These are phyloP conservation scores for Salvelinus alpinus DNA, from an alignment of 2,113 vertebrate genomes.

Conservation along the genomic window DNA sequence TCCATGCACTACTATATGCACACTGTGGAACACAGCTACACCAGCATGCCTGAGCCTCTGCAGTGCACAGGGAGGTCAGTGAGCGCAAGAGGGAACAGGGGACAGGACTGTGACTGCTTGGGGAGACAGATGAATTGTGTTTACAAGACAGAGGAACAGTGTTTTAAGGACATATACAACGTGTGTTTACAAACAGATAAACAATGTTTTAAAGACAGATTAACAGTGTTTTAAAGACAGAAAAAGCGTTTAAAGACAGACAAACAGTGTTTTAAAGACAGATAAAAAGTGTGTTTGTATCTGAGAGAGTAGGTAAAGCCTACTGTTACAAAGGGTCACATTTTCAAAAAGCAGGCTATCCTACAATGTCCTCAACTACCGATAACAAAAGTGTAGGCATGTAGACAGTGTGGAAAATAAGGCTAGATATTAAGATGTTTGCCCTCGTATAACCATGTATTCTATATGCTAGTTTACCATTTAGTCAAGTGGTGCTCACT, in stretches of 20 bases:
- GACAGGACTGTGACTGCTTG: not conserved
- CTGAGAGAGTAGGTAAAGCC: too few relatives aligned
- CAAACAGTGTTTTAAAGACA: not conserved
- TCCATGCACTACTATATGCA: slow-evolving; percentile 53
- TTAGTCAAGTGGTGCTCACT: not conserved
- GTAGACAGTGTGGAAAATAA: too few relatives aligned
- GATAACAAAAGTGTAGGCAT: too few relatives aligned
- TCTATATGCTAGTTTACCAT: too few relatives aligned
- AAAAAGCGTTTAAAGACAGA: not conserved
- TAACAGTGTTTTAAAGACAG: too few relatives aligned
- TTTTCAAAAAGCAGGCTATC: too few relatives aligned
- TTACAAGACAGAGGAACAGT: too few relatives aligned
- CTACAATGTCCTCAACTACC: not conserved
- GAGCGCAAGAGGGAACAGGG: not conserved
- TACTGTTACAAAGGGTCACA: too few relatives aligned
- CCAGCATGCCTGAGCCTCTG: slow-evolving; percentile 48
- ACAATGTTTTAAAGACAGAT: not conserved
- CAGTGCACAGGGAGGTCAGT: slow-evolving; percentile 69
- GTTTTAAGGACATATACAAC: too few relatives aligned
- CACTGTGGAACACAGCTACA: slow-evolving; percentile 53
- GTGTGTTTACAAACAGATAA: not conserved
- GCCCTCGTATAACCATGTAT: too few relatives aligned
- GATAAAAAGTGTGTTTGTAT: too few relatives aligned
- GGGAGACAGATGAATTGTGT: not conserved
- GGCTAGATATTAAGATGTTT: not conserved